These are phyloP conservation scores for Ictalurus punctatus DNA, from an alignment of 2,113 vertebrate genomes.

Conservation along the genomic window DNA sequence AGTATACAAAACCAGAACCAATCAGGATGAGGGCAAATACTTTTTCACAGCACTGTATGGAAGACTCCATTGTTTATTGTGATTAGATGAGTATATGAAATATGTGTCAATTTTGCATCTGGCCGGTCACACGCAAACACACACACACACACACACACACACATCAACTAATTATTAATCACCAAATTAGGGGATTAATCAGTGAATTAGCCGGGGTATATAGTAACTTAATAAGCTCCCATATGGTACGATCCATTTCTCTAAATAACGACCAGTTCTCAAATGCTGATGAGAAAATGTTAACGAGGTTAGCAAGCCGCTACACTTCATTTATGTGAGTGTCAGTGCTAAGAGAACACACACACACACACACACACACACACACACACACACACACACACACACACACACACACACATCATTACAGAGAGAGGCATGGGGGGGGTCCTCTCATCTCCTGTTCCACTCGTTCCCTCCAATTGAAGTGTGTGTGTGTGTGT, in stretches of 20 bases:
- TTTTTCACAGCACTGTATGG: too few species aligned
- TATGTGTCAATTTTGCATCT: background rate
- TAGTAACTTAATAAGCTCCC: constrained; percentile 35
- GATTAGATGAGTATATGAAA: background rate
- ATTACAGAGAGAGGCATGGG: constrained; percentile 6
- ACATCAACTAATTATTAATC: constrained; percentile 12
- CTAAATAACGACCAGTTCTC: constrained; percentile 17
- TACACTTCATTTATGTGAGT: constrained; percentile 24
- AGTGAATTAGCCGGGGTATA: background rate
- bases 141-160: constrained; percentile 38
- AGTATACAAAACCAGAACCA: too few species aligned
- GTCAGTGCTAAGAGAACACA: constrained; percentile 34
- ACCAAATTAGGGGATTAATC: constrained; percentile 12
- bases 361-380: constrained; percentile 39
- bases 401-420: constrained; percentile 12
- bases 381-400: constrained; percentile 10
- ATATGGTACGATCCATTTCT: constrained; percentile 33
- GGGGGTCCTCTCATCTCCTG: constrained; percentile 22
- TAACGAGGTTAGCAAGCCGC: constrained; percentile 33
- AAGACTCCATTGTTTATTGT: background rate
- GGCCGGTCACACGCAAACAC: background rate
- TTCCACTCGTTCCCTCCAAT: constrained; percentile 7
- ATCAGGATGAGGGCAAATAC: too few species aligned
- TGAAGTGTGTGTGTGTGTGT: constrained; percentile 22
- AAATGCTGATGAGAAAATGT: constrained; percentile 3